Conservation (phyloP, 2,888 invertebrate species). For the Pachydiplax longipennis region DNA sequence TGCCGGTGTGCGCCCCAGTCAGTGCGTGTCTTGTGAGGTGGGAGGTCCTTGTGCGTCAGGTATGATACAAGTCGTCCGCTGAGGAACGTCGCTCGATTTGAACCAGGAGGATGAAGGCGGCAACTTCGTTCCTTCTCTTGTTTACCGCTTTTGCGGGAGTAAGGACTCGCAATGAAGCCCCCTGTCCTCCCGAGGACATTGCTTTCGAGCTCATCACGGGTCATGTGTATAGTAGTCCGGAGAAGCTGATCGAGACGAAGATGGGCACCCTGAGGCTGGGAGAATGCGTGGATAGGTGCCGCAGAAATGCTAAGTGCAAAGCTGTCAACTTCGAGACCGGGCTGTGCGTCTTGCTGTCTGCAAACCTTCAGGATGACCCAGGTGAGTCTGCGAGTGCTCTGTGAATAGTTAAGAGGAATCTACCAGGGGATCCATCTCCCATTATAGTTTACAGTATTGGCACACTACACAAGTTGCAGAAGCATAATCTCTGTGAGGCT, state of each 20-base stretch:
- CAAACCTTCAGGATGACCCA: slow-evolving; percentile 56
- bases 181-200: slow-evolving; percentile 53
- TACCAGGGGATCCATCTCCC: too few species aligned
- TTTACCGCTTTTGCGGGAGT: neutral
- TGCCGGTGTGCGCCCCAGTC: neutral
- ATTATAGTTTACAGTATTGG: too few species aligned
- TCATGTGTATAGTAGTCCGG: slow-evolving; percentile 57
- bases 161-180: slow-evolving; percentile 6
- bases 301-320: slow-evolving; percentile 55
- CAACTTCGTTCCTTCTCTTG: neutral
- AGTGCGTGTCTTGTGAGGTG: neutral
- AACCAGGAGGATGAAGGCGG: neutral
- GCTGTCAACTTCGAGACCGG: slow-evolving; percentile 60
- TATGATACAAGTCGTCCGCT: neutral
- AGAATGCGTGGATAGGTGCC: slow-evolving; percentile 57
- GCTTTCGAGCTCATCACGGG: slow-evolving; percentile 58
- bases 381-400: slow-evolving; percentile 51
- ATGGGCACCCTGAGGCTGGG: slow-evolving; percentile 57
- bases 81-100: neutral
- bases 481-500: too few species aligned
- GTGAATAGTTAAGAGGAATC: neutral
- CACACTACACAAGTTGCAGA: too few species aligned
- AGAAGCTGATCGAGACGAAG: slow-evolving; percentile 60
- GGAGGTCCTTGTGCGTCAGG: neutral
- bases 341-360: slow-evolving; percentile 58